Evolutionary conservation across 2,888 invertebrate genomes (phyloP).

Genomic region (Cephus pygmeus): DNA sequence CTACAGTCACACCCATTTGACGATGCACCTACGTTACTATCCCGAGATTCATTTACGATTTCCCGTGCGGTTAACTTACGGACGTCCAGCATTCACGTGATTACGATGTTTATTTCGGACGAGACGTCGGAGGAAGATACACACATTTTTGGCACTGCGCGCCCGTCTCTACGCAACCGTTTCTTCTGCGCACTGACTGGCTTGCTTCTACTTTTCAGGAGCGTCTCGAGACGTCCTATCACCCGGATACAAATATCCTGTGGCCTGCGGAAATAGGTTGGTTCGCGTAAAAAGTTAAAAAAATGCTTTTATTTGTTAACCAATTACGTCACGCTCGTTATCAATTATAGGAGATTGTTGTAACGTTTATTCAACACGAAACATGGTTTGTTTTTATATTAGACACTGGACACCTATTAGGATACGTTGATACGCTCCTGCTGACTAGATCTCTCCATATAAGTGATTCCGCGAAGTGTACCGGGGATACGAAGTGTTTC

Average conservation of each 20-base stretch:
- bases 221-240: not conserved
- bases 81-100: constrained; percentile 22
- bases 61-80: not conserved
- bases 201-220: not conserved
- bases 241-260: not conserved
- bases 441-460: not conserved
- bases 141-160: constrained; percentile 37
- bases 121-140: constrained; percentile 25
- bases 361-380: not conserved
- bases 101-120: constrained; percentile 20
- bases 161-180: constrained; percentile 23
- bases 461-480: not conserved
- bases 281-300: not conserved
- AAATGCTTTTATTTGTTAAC: not conserved
- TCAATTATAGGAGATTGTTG: not conserved
- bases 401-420: not conserved
- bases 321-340: not conserved
- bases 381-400: not conserved
- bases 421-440: not conserved
- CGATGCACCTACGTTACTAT: not conserved
- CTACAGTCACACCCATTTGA: not conserved
- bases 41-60: not conserved
- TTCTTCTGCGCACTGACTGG: constrained; percentile 2
- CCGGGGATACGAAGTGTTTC: not conserved
- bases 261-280: not conserved